phyloP scores from a whole-genome alignment of 2,113 vertebrate species.

The Callospermophilus lateralis region DNA sequence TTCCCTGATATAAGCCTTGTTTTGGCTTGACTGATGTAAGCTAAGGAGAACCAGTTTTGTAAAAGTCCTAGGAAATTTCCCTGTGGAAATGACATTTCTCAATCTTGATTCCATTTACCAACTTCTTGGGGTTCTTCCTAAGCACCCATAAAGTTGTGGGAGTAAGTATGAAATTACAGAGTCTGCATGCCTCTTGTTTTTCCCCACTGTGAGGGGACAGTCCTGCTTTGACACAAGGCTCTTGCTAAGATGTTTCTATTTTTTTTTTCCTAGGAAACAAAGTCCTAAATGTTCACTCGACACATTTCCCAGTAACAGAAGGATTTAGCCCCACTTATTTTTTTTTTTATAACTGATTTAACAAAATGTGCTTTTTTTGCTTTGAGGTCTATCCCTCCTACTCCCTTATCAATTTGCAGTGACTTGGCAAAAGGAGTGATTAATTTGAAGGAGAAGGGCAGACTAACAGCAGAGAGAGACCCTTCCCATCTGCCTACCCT shows the following conservation, averaged over 20 bases:
- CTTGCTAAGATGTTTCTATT: background rate
- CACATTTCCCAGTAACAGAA: conserved; percentile 10
- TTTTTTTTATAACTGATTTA: too few relatives aligned
- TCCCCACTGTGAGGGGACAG: background rate
- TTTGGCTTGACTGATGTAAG: background rate
- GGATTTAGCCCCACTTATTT: background rate
- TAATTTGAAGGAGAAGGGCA: background rate
- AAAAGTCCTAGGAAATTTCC: background rate
- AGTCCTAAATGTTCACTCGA: conserved; percentile 11
- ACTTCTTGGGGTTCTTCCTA: background rate
- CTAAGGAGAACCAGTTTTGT: background rate
- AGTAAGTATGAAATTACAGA: background rate
- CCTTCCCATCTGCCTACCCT: background rate
- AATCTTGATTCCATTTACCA: background rate
- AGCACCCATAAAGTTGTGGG: background rate
- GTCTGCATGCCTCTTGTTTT: background rate
- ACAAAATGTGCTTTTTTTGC: too few relatives aligned
- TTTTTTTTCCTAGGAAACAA: conserved; percentile 35
- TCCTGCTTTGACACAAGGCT: background rate
- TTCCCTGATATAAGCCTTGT: background rate
- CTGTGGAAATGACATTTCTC: background rate
- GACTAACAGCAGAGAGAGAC: background rate
- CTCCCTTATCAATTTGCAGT: too few relatives aligned
- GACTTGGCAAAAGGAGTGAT: background rate
- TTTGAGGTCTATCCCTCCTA: too few relatives aligned